These are phyloP conservation scores for Gymnosoma rotundatum DNA, from an alignment of 2,888 invertebrate species.

Conservation along the genomic window DNA sequence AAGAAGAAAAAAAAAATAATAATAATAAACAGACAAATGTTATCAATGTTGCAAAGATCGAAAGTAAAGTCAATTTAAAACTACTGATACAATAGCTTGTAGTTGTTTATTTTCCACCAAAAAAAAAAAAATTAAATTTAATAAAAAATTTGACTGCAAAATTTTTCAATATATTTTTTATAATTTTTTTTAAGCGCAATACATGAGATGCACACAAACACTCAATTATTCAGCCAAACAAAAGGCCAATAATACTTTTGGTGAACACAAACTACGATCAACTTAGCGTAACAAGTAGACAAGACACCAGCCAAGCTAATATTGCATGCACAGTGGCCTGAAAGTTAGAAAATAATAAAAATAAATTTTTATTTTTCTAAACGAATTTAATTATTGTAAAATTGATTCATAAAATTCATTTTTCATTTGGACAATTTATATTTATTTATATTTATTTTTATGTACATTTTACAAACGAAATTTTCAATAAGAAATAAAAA, in stretches of 20 bases:
- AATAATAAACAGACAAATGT: constrained; percentile 35
- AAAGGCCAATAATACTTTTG: constrained; percentile 25
- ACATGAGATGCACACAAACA: constrained; percentile 48
- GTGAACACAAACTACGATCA: constrained; percentile 44
- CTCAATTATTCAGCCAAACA: constrained; percentile 3
- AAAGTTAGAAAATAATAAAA: not conserved
- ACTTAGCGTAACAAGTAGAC: constrained; percentile 65
- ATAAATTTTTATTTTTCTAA: not conserved
- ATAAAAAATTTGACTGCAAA: constrained; percentile 45
- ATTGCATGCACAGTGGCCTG: constrained; percentile 40
- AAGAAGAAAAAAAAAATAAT: no score
- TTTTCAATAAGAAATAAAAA: not conserved
- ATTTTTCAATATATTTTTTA: constrained; percentile 4
- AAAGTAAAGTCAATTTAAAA: constrained; percentile 52
- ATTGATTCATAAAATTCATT: no score
- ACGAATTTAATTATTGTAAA: no score
- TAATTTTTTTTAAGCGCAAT: constrained; percentile 3
- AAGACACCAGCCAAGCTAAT: constrained; percentile 43
- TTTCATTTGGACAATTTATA: no score
- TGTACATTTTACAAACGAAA: no score
- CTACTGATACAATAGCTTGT: constrained; percentile 10
- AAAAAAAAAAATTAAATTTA: constrained; percentile 21
- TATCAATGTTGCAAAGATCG: constrained; percentile 42
- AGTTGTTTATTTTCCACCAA: constrained; percentile 11
- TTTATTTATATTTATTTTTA: no score